Percentiles rank a stretch among this genome's conserved stretches.
Conservation (phyloP, 1,140 invertebrate genomes). For the Harpegnathos saltator region DNA sequence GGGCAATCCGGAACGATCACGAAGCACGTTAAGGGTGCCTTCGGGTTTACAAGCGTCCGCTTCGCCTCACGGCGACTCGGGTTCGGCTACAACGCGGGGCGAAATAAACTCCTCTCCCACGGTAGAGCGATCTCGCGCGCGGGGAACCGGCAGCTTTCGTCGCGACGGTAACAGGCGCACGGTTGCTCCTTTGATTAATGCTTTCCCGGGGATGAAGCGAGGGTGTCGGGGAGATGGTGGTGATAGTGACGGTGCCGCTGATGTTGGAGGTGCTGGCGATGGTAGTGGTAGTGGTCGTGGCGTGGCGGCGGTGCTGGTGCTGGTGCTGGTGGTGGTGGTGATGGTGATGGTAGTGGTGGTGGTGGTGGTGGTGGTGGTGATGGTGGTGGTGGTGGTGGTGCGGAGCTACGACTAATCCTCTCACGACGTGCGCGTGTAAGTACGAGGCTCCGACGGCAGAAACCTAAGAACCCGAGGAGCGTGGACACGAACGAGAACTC, state of each 20-base stretch:
- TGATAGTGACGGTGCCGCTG: not conserved
- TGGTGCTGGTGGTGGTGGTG: not conserved
- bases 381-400: conserved; percentile 17
- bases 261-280: too few species aligned
- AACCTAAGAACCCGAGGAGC: conserved; percentile 73
- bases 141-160: conserved; percentile 77
- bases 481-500: conserved; percentile 81
- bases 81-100: not conserved
- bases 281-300: conserved; percentile 3
- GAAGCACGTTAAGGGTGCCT: too few species aligned
- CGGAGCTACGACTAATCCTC: conserved; percentile 74
- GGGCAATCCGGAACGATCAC: too few species aligned
- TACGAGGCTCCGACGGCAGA: conserved; percentile 65
- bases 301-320: conserved; percentile 51
- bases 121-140: conserved; percentile 72
- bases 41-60: not conserved
- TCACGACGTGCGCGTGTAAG: conserved; percentile 53
- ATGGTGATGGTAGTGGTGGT: not conserved
- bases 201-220: conserved; percentile 71
- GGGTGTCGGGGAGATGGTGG: conserved; percentile 25
- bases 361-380: too few species aligned
- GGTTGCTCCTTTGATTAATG: conserved; percentile 81
- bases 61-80: not conserved
- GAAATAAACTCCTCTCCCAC: conserved; percentile 47
- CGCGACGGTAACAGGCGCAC: conserved; percentile 77